Evolutionary conservation across 2,797 vertebrate genomes (phyloP).

Genomic region (Apodemus agrarius): DNA sequence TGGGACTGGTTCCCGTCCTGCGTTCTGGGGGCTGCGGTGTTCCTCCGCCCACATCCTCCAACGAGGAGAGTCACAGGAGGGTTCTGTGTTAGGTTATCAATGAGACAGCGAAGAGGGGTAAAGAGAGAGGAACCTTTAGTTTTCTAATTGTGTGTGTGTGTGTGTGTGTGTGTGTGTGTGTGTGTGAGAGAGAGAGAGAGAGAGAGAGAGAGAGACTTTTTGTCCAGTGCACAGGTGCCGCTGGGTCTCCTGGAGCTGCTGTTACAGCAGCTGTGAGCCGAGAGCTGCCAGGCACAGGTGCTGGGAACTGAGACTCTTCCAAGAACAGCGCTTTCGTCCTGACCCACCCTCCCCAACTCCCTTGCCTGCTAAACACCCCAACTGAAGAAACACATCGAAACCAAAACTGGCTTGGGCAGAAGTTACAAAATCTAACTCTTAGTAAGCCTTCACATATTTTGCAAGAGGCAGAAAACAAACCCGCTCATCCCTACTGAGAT

Average conservation of each 20-base stretch:
- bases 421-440: neutral
- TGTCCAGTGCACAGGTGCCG: neutral
- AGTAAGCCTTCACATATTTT: conserved; percentile 20
- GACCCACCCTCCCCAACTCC: neutral
- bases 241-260: neutral
- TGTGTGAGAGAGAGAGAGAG: no score
- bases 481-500: conserved; percentile 24
- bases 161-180: neutral
- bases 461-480: conserved; percentile 16
- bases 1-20: neutral
- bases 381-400: neutral
- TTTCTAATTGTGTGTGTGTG: neutral
- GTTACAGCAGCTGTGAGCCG: neutral
- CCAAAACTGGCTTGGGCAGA: neutral
- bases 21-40: accelerated
- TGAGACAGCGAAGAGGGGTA: no score
- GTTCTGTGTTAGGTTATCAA: neutral
- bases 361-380: neutral
- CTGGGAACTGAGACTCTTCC: neutral
- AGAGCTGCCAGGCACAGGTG: neutral
- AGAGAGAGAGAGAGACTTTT: no score
- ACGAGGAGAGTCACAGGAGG: neutral
- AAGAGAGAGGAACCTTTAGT: neutral
- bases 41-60: neutral
- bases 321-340: no score